Conservation (phyloP, 2,113 vertebrate genomes). For the Petroica traversi region DNA sequence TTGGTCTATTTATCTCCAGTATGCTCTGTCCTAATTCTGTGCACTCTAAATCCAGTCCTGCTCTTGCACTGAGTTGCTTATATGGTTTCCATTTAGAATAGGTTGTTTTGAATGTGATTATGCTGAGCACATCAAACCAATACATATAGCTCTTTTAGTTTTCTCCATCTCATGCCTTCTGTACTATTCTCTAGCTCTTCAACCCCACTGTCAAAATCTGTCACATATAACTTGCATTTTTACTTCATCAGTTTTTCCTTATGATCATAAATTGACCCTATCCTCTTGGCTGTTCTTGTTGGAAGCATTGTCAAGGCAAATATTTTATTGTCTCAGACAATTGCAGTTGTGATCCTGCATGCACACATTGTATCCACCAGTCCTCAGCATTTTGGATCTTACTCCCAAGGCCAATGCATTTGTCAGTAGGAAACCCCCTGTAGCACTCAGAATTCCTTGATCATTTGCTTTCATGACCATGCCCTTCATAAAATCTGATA, state of each 20-base stretch:
- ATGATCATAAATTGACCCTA: neutral
- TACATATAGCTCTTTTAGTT: neutral
- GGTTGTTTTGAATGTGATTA: neutral
- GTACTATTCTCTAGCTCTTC: neutral
- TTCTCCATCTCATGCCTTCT: neutral
- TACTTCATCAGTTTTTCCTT: neutral
- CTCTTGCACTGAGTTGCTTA: neutral
- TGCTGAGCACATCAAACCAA: neutral
- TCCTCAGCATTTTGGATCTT: neutral
- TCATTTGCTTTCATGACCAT: neutral
- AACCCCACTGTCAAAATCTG: neutral
- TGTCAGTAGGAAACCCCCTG: neutral
- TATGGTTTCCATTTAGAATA: neutral
- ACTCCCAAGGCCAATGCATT: neutral
- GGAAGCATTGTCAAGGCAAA: neutral
- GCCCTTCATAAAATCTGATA: neutral
- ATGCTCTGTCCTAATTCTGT: neutral
- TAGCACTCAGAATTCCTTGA: neutral
- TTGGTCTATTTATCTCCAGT: neutral
- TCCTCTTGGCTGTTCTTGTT: neutral
- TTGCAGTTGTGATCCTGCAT: neutral
- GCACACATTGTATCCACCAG: rapidly evolving
- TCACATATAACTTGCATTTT: neutral
- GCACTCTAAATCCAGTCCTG: neutral
- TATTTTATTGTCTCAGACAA: neutral